Percentiles rank a stretch among this genome's conserved stretches.
Conservation (phyloP, 2,797 vertebrate genomes). For the Anguilla marmorata region DNA sequence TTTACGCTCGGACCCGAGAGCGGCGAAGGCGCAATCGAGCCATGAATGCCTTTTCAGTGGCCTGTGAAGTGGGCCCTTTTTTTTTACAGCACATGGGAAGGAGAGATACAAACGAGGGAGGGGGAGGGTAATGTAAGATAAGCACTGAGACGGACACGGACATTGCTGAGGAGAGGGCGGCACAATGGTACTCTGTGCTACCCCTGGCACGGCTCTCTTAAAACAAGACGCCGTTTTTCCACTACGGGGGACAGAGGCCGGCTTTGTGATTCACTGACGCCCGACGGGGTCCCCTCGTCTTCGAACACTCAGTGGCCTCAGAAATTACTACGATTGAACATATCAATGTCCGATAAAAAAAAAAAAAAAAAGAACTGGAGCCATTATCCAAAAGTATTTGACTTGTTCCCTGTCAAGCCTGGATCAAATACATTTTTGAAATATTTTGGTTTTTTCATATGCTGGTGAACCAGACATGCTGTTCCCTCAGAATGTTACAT, state of each 20-base stretch:
- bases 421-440: neutral
- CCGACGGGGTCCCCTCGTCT: neutral
- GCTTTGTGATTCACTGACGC: conserved; percentile 61
- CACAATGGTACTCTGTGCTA: conserved; percentile 59
- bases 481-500: too few relatives aligned
- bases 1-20: neutral
- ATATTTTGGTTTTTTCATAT: neutral
- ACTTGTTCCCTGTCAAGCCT: neutral
- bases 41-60: conserved; percentile 2
- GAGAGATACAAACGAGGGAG: neutral
- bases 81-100: neutral
- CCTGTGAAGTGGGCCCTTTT: neutral
- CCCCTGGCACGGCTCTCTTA: conserved; percentile 68
- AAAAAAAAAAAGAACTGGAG: neutral
- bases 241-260: conserved; percentile 61
- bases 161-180: conserved; percentile 55
- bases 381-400: neutral
- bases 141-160: neutral
- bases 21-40: neutral
- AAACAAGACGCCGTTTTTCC: conserved; percentile 67
- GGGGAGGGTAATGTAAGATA: neutral
- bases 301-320: neutral
- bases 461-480: too few relatives aligned
- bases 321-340: neutral
- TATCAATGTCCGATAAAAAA: neutral